Evolutionary conservation across 2,797 vertebrate species (phyloP), one percentile per base, ranked within the genome.

Genomic region (Zenarchopterus dispar): DNA sequence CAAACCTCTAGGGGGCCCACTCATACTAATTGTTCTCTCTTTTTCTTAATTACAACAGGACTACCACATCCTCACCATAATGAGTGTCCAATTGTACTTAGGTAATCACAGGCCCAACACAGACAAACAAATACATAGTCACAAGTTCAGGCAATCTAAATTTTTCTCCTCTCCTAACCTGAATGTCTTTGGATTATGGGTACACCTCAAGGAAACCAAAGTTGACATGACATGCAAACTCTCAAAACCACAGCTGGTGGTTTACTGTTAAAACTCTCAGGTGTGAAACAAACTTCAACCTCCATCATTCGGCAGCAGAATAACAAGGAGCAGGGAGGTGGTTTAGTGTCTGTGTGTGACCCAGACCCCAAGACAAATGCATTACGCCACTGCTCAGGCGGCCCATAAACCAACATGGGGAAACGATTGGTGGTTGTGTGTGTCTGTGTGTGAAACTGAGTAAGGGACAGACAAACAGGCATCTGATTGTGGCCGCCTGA

Each of bases 1-100:
- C 18, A 42, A 54, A 41, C 85, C 87, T 85, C 75, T 60, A 90
- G 86, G 76, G 78, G 84, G 84, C 79, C 76, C 64, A 85, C 73
- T 75, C 73, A 81, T 66, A 80, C 78, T 77, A 70, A 80, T 48
- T 63, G 66, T 77, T 46, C 22, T 33, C 51, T 56, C 28, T 21
- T 65, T 73, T 64, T 55, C 45, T 61, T 75, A 75, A 82, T 89
- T 75, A 70, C 67, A 56, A 43, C 36, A 56, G 50, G 24, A 67
- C 22, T 48, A 24, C 1, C 39, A 45, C 10, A 60, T 56, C 46
- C 19, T 52, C 13, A 55, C 43, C n/a, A 19, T 52, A 44, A 59
- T 36, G 39, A 69, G 39, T 3, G 31, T 44, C 13, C 15, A 61
- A 23, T 1, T 51, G 5, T 26, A 5, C 39, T 7, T 16, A 33